Percentiles rank a stretch among this genome's conserved stretches.
These are phyloP conservation scores for Adelognathus sp. DNA, from an alignment of 2,888 invertebrate species.

Conservation along the genomic window DNA sequence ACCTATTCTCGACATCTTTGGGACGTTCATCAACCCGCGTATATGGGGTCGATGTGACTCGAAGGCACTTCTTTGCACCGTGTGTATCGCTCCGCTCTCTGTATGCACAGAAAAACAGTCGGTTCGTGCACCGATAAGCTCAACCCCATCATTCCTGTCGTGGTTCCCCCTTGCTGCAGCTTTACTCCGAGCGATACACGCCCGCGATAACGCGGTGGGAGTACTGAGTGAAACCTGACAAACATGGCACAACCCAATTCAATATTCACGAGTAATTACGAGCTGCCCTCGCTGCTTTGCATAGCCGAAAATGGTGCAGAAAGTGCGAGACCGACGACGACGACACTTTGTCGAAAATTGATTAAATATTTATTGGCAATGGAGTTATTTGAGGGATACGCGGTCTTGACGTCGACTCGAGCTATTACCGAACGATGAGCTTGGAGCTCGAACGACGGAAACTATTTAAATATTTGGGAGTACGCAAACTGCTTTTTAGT, in stretches of 20 bases:
- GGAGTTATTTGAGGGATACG: too few relatives aligned
- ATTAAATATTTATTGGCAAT: background rate
- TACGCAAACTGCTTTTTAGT: too few relatives aligned
- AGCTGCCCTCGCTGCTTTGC: background rate
- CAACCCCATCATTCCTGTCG: constrained; percentile 44
- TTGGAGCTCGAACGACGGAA: too few relatives aligned
- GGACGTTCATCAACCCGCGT: constrained; percentile 4
- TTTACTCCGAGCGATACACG: constrained; percentile 39
- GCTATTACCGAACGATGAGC: too few relatives aligned
- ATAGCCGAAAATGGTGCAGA: background rate
- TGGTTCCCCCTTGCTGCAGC: constrained; percentile 15
- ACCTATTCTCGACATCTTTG: constrained; percentile 51
- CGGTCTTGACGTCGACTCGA: too few relatives aligned
- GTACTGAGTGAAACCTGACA: constrained; percentile 20
- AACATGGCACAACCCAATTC: constrained; percentile 24
- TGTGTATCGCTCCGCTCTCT: constrained; percentile 2
- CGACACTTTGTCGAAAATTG: background rate
- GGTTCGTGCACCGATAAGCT: constrained; percentile 53
- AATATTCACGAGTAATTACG: constrained; percentile 53
- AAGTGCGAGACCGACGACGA: background rate
- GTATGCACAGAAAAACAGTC: constrained; percentile 32
- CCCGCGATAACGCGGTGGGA: constrained; percentile 41
- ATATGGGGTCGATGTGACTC: background rate
- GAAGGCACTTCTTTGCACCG: background rate
- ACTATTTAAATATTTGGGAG: too few relatives aligned